Base-by-base conservation (phyloP, 2,113 vertebrate genomes). In the Bungarus multicinctus region DNA sequence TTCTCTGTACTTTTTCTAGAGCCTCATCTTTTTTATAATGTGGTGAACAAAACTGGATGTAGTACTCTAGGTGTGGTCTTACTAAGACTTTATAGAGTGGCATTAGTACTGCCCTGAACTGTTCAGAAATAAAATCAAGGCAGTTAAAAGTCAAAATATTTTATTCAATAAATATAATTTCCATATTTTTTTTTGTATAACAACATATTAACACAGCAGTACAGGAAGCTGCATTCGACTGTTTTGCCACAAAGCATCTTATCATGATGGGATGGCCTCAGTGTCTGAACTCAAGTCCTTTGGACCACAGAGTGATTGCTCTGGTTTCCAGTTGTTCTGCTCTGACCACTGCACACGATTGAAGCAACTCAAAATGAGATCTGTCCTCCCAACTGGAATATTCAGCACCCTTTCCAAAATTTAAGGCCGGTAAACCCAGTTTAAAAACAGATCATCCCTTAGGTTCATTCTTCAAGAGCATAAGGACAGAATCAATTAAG, bases 131-230 rank as follows among this genome's bases (percentile, higher is more conserved):
- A 54, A 93, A 97, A 85, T 52, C 85, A 74, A 95, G 94, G 74
- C 91, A 12, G 69, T 52, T 8, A 25, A 93, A 88, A 95, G 96
- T 91, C 89, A 90, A 95, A 50, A 97, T 93, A 34, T 27, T 99
- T 99, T 98, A 98, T 99, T 99, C 96, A 90, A 98, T 98, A 99
- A 99, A 98, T 98, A 98, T 95, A 98, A 97, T 97, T 94, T 97
- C 98, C 97, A 98, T 97, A 97, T 94, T 95, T 97, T 95, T 94
- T 95, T 97, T 95, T 97, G 95, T 95, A 96, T 97, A 97, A 97
- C 98, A 98, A 95, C 91, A 93, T 94, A 97, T 96, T 95, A 95
- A 96, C 96, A 95, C 93, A 96, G 92, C 93, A 96, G 93, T 94
- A 98, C 94, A 97, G 93, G 87, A 93, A 97, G 96, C 93, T 91